phyloP scores from a whole-genome alignment of 2,797 vertebrate genomes.

The Pantherophis alleghaniensis region DNA sequence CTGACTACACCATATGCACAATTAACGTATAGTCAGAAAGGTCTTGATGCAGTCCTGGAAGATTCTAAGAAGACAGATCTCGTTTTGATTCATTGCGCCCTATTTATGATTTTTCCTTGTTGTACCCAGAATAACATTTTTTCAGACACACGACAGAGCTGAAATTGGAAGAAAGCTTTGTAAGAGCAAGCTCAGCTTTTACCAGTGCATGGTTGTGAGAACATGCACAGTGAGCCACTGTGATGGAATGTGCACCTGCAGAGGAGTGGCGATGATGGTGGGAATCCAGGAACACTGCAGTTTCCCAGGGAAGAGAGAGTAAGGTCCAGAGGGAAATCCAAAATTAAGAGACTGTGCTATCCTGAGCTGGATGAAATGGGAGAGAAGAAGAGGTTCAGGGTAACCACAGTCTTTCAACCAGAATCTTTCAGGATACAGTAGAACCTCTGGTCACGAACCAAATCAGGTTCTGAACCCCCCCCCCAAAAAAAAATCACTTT shows the following conservation, averaged over 20 bases:
- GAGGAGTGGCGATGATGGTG: neutral
- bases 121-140: neutral
- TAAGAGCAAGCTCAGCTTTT: neutral
- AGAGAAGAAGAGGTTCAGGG: neutral
- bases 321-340: neutral
- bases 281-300: neutral
- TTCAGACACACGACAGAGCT: neutral
- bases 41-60: neutral
- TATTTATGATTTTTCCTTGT: neutral
- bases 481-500: too few species aligned
- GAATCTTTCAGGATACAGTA: neutral
- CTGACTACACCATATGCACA: constrained; percentile 15
- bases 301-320: neutral
- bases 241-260: neutral
- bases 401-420: neutral
- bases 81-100: neutral
- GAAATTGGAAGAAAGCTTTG: neutral
- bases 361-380: neutral
- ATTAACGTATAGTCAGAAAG: neutral
- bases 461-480: too few species aligned
- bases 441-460: too few species aligned
- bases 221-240: neutral
- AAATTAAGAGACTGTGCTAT: neutral
- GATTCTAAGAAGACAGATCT: neutral
- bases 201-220: neutral